Conservation (phyloP, 2,113 vertebrate species). For the Pseudonaja textilis region DNA sequence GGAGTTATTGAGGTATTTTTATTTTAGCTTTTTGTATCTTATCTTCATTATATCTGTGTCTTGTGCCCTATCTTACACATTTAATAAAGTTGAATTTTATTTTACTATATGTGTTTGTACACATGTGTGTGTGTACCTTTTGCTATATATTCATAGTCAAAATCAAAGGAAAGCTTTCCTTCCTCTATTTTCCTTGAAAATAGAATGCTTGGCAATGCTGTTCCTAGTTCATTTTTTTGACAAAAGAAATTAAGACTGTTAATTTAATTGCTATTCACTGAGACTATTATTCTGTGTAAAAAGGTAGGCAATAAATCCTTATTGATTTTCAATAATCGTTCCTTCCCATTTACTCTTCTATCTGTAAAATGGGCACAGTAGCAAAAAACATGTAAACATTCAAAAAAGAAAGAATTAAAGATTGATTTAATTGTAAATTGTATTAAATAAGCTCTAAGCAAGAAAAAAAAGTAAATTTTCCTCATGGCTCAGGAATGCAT, state of each 20-base stretch:
- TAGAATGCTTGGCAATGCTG: background rate
- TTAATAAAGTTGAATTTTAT: background rate
- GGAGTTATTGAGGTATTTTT: background rate
- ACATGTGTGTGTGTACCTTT: background rate
- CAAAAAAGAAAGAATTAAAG: background rate
- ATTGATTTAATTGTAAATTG: background rate
- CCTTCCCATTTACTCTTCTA: background rate
- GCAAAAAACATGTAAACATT: background rate
- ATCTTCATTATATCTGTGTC: background rate
- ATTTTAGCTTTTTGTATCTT: background rate
- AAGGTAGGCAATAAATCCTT: background rate
- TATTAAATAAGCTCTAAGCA: background rate
- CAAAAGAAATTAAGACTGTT: background rate
- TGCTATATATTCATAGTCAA: background rate
- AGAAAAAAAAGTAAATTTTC: background rate
- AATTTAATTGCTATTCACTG: background rate
- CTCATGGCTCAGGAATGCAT: constrained; percentile 5
- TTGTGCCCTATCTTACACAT: background rate
- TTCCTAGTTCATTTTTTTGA: background rate
- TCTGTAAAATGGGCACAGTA: background rate
- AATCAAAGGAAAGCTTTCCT: background rate
- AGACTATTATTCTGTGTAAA: background rate
- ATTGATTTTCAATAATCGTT: background rate
- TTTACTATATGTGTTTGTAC: background rate
- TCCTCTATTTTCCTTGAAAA: background rate